Conservation (phyloP, 35 echinoderm and acorn worm species). For the Patiria miniata region DNA sequence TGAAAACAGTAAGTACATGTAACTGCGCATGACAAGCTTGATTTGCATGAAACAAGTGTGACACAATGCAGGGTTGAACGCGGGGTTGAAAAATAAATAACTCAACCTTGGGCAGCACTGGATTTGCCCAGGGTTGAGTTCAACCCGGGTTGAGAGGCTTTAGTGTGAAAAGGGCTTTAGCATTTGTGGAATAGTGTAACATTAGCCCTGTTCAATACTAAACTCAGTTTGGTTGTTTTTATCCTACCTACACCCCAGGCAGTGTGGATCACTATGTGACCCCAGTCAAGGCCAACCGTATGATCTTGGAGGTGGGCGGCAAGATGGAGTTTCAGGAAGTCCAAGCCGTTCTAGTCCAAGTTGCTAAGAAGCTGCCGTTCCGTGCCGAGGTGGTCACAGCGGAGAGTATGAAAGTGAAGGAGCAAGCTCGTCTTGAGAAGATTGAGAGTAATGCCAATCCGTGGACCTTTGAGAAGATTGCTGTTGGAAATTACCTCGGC, state of each 20-base stretch:
- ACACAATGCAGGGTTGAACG: no score
- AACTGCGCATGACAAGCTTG: no score
- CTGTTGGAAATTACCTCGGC: constrained; percentile 79
- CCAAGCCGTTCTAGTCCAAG: constrained; percentile 51
- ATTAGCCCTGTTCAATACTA: no score
- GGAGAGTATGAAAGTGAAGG: constrained; percentile 55
- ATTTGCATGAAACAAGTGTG: no score
- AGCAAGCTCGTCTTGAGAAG: neutral
- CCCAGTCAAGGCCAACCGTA: constrained; percentile 75
- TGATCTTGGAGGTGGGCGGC: constrained; percentile 81
- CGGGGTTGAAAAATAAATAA: no score
- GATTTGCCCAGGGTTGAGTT: no score
- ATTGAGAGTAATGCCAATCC: constrained; percentile 75
- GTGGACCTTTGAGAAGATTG: constrained; percentile 96
- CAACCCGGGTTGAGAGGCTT: no score
- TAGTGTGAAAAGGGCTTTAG: no score
- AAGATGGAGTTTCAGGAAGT: constrained; percentile 79
- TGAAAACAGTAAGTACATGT: no score
- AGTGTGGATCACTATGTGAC: constrained; percentile 95
- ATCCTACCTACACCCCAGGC: constrained; percentile 32
- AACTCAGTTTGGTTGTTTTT: no score
- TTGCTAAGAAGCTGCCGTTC: constrained; percentile 88
- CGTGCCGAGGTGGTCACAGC: constrained; percentile 71
- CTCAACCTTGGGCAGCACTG: no score
- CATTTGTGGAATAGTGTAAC: no score